phyloP scores from a whole-genome alignment of 2,888 invertebrate species.

The Corbicula japonica region DNA sequence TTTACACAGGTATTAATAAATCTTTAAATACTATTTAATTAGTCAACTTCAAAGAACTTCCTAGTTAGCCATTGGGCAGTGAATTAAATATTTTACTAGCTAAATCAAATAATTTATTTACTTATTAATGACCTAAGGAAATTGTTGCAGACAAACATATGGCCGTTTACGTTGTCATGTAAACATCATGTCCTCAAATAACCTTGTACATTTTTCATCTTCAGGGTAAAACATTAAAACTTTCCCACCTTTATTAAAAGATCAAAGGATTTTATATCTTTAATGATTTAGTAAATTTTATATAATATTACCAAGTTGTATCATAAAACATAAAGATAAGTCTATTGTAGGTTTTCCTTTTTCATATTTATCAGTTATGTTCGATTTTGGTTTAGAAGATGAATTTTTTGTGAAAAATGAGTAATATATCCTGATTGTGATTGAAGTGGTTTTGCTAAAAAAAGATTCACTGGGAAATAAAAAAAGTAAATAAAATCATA shows the following conservation, averaged over 20 bases:
- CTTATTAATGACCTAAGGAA: conserved; percentile 17
- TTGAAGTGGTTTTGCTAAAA: no score
- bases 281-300: neutral
- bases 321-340: neutral
- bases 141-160: conserved; percentile 5
- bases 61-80: conserved; percentile 12
- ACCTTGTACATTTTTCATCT: neutral
- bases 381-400: neutral
- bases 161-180: conserved; percentile 2
- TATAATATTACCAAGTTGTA: neutral
- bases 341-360: neutral
- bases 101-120: conserved; percentile 27
- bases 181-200: conserved; percentile 11
- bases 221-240: neutral
- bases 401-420: neutral
- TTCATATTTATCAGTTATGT: neutral
- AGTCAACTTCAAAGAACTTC: conserved; percentile 2
- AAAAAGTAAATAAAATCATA: no score
- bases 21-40: conserved; percentile 6
- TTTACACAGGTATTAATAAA: conserved; percentile 8
- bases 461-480: no score
- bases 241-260: conserved; percentile 7
- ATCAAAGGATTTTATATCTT: conserved; percentile 11
- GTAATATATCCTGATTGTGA: no score
- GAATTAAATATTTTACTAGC: conserved; percentile 12